These are phyloP conservation scores for Phylloscopus trochilus DNA, from an alignment of 2,113 vertebrate species.

Conservation along the genomic window DNA sequence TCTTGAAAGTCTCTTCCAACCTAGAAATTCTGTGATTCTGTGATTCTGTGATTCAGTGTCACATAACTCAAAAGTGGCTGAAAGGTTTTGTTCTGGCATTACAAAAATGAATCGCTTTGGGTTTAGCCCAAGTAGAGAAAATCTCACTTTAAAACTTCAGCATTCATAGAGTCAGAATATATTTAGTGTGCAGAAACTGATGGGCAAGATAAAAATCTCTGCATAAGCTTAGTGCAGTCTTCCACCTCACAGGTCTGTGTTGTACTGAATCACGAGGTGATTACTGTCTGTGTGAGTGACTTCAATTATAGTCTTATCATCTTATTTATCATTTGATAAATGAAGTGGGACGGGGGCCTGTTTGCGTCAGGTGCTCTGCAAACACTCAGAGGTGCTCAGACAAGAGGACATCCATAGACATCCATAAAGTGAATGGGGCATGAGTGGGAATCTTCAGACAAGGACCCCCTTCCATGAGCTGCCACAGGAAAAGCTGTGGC, in stretches of 20 bases:
- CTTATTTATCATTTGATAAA: conserved; percentile 44
- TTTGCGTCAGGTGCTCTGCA: neutral
- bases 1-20: no score
- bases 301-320: conserved; percentile 12
- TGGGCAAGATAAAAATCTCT: conserved; percentile 31
- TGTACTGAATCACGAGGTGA: conserved; percentile 11
- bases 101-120: neutral
- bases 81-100: conserved; percentile 14
- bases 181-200: conserved; percentile 13
- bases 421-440: conserved; percentile 9
- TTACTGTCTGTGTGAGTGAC: conserved; percentile 19
- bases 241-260: neutral
- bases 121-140: conserved; percentile 34
- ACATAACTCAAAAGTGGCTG: conserved; percentile 21
- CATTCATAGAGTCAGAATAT: neutral
- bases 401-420: neutral
- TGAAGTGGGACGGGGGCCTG: neutral
- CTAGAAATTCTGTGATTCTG: no score
- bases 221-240: conserved; percentile 12
- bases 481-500: neutral
- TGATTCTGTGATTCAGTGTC: no score
- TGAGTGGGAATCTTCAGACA: neutral
- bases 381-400: conserved; percentile 17
- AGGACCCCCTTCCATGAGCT: neutral
- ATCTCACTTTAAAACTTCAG: conserved; percentile 34